Evolutionary conservation across 1,140 invertebrate species (phyloP), one percentile per base, ranked within the genome.

Genomic region (Chironomus tepperi): DNA sequence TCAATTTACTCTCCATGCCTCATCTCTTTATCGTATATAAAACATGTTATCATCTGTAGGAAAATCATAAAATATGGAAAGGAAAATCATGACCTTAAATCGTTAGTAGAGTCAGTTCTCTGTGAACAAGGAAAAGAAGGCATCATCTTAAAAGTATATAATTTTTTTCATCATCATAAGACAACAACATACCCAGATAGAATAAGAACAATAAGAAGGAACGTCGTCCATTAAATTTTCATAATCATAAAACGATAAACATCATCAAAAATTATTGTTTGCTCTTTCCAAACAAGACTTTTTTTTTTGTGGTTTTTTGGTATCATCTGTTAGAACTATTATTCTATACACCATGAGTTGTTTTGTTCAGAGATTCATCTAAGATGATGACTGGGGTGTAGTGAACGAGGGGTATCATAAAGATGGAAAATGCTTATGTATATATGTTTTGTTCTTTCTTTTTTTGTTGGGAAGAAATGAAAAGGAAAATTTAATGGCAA

Each of bases 201-300:
- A n/a, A n/a, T n/a, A n/a, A n/a, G 12, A 57, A 57, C 9, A 57
- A 57, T 1, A 57, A 57, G n/a, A 57, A 57, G 10, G 47, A 12
- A 19, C 19, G 16, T 18, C 18, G 65, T 70, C 65, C 65, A 70
- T 70, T 70, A 70, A 70, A 70, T 70, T 70, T 70, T 70, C 65
- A 70, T 70, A 18, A 70, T 70, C 65, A 70, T 70, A 70, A 70
- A 70, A 57, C 47, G 47, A 57, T 57, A 57, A 57, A 57, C 47
- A 70, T 70, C 65, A 70, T 70, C 65, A 70, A 70, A 70, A 70
- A 70, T 70, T 70, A 70, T 70, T 70, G 65, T 70, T 70, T 70
- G 65, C 65, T 70, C 65, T 19, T 70, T 70, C 19, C 65, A 70
- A 70, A 70, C 16, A 70, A 70, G 19, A n/a, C n/a, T n/a, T n/a